Percentiles rank a stretch among this genome's conserved stretches.
phyloP scores from a whole-genome alignment of 2,797 vertebrate genomes.

The Tolypeutes matacus region DNA sequence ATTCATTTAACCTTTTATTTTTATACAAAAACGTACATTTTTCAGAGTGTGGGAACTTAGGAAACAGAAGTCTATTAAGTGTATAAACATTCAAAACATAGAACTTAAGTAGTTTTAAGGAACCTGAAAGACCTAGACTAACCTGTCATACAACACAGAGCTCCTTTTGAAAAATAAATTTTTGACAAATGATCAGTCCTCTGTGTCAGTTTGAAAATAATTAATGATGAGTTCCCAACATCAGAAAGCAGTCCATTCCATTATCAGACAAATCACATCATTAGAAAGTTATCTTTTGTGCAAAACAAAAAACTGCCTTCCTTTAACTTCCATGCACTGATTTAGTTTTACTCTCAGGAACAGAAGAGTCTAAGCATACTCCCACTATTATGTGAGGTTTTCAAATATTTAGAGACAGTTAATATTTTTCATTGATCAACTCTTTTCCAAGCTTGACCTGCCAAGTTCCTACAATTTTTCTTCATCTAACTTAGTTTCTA shows the following conservation, averaged over 20 bases:
- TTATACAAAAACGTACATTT: constrained; percentile 38
- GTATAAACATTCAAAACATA: neutral
- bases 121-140: constrained; percentile 13
- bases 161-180: neutral
- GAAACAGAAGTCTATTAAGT: neutral
- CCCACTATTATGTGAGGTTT: neutral
- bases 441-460: neutral
- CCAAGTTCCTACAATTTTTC: neutral
- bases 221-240: neutral
- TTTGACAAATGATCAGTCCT: neutral
- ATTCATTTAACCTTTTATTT: neutral
- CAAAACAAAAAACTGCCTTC: neutral
- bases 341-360: constrained; percentile 21
- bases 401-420: constrained; percentile 38
- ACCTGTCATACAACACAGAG: neutral
- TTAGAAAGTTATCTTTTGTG: constrained; percentile 9
- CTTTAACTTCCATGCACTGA: neutral
- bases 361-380: constrained; percentile 10
- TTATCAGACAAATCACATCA: constrained; percentile 16
- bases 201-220: constrained; percentile 19
- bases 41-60: neutral
- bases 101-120: neutral
- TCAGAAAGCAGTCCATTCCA: neutral
- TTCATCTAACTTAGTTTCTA: neutral
- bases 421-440: constrained; percentile 36